Evolutionary conservation across 2,113 vertebrate species (phyloP), one percentile per base, ranked within the genome.

Genomic region (Haplotaxodon microlepis): DNA sequence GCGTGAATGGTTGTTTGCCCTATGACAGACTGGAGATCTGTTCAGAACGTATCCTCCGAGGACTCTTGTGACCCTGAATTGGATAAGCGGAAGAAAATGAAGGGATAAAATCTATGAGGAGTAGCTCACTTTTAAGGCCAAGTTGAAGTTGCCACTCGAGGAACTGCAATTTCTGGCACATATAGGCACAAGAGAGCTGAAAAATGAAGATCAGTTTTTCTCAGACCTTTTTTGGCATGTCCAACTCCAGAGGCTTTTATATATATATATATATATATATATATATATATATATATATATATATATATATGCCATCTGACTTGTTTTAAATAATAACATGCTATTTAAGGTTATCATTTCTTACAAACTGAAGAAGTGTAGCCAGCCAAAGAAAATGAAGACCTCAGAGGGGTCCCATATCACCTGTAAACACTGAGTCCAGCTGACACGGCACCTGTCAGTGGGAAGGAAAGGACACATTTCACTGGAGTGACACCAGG

Each of bases 361-460:
- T 45, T 45, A 73, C 21, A 27, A 73, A 45, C 6, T 45, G 13
- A 45, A 24, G 45, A 56, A 29, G 21, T 56, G 5, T 45, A 51
- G 9, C 29, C 11, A 38, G 40, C 10, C 7, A 6, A 80, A 83
- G n/a, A 47, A 42, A 80, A 69, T 7, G 2, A 19, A 66, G 47
- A 81, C 24, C 47, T 17, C 38, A 36, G 61, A 47, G n/a, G 24
- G n/a, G 36, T 87, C 36, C 50, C 4, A 11, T 9, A 17, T 81
- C 21, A 9, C 76, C 51, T 2, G 27, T 81, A 59, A 57, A 36
- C 79, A 38, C 79, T 16, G 63, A 84, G 66, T 86, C 36, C 10
- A 12, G 88, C 92, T 90, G 88, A 93, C 83, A 3, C 79, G 54
- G 89, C 92, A 91, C 84, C 92, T 91, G 89, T 91, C 91, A 88